These are phyloP conservation scores for Automeris io DNA, from an alignment of 2,888 invertebrate genomes.

Conservation along the genomic window DNA sequence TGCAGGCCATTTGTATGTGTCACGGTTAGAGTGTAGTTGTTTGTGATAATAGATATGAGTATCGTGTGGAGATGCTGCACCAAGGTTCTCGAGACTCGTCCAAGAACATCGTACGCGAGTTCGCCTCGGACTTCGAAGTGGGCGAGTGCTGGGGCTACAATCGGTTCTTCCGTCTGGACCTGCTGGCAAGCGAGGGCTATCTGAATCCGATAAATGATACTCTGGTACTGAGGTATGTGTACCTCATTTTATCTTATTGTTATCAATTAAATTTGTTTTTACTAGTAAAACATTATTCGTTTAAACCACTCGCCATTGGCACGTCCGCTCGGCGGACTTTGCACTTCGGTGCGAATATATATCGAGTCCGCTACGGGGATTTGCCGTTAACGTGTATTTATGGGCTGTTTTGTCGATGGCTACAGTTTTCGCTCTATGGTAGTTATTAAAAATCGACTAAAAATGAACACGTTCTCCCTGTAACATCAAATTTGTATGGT, in stretches of 20 bases:
- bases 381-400: too few species aligned
- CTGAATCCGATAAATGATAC: constrained; percentile 90
- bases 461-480: too few species aligned
- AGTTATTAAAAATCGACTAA: too few species aligned
- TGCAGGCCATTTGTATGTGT: background rate
- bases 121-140: constrained; percentile 96
- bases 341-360: too few species aligned
- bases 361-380: too few species aligned
- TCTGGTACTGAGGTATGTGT: constrained; percentile 82
- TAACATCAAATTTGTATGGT: too few species aligned
- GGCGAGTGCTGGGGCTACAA: constrained; percentile 99
- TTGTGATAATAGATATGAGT: constrained; percentile 84
- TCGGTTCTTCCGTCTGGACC: constrained; percentile 92
- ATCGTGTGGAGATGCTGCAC: constrained; percentile 96
- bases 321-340: too few species aligned
- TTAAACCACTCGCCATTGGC: too few species aligned
- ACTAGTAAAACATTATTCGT: too few species aligned
- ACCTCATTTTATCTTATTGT: background rate
- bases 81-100: constrained; percentile 88
- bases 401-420: too few species aligned
- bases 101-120: constrained; percentile 94
- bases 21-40: background rate
- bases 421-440: too few species aligned
- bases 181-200: constrained; percentile 93
- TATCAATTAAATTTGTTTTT: background rate